A percentile compares a stretch with the other conserved stretches of the same genome.
These are phyloP conservation scores for Solen grandis DNA, from an alignment of 1,140 invertebrate species.

Conservation along the genomic window DNA sequence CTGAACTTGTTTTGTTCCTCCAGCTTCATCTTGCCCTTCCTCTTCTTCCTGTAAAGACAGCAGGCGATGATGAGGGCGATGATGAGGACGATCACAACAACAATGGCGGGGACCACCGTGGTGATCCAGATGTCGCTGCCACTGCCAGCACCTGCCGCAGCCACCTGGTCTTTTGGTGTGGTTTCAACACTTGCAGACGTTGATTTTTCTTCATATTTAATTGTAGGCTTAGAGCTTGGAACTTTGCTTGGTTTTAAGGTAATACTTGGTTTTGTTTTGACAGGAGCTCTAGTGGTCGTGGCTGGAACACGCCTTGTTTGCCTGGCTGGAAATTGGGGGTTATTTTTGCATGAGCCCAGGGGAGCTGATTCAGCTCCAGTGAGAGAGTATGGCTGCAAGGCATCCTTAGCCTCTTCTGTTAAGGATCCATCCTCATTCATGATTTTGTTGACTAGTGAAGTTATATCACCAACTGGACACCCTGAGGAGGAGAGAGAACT, in stretches of 20 bases:
- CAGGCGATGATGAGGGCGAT: constrained; percentile 93
- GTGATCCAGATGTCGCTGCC: constrained; percentile 92
- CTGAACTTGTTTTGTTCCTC: constrained; percentile 87
- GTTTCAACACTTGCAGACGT: constrained; percentile 66
- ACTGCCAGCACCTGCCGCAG: constrained; percentile 54
- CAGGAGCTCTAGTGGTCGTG: constrained; percentile 13
- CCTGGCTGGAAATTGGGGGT: constrained; percentile 74
- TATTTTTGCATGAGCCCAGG: constrained; percentile 86
- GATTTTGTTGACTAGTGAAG: constrained; percentile 85
- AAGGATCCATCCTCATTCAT: constrained; percentile 82
- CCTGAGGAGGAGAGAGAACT: constrained; percentile 86
- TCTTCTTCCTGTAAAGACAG: constrained; percentile 90
- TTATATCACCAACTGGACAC: constrained; percentile 90
- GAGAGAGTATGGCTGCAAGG: constrained; percentile 87
- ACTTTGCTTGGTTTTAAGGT: constrained; percentile 1
- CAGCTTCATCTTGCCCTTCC: constrained; percentile 91
- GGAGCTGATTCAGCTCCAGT: constrained; percentile 86
- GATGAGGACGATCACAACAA: constrained; percentile 93
- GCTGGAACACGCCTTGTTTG: constrained; percentile 3
- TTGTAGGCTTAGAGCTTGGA: constrained; percentile 6
- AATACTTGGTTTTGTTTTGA: constrained; percentile 32
- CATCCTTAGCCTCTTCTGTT: constrained; percentile 84
- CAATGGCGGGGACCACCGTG: constrained; percentile 93
- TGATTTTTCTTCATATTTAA: constrained; percentile 63
- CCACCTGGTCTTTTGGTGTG: constrained; percentile 62